Evolutionary conservation across 2,113 vertebrate genomes (phyloP).

Genomic region (Neotoma lepida): DNA sequence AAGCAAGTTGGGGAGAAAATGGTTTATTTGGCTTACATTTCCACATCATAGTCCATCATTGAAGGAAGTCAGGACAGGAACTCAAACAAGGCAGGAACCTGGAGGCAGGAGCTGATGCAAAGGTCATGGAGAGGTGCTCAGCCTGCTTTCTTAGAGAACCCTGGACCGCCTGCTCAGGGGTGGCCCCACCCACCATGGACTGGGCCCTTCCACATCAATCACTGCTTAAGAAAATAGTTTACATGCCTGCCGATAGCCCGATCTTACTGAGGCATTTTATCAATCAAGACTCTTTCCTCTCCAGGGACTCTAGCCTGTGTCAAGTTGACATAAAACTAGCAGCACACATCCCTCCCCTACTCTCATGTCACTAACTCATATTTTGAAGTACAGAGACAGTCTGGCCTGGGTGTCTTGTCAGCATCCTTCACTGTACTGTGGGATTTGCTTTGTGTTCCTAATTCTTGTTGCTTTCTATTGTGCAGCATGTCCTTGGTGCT

Average conservation of each 20-base stretch:
- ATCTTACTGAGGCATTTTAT: not conserved
- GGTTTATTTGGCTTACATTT: not conserved
- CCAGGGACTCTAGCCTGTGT: not conserved
- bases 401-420: not conserved
- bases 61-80: not conserved
- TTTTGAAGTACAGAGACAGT: not conserved
- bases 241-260: not conserved
- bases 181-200: not conserved
- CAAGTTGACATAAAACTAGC: not conserved
- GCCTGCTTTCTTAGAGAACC: not conserved
- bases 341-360: accelerated
- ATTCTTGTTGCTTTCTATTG: not conserved
- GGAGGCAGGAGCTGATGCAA: not conserved
- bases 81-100: not conserved
- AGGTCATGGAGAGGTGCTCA: not conserved
- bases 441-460: not conserved
- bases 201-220: not conserved
- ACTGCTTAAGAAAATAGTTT: no score
- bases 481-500: not conserved
- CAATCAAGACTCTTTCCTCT: not conserved
- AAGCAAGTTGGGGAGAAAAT: not conserved
- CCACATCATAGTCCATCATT: not conserved
- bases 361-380: not conserved
- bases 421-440: not conserved
- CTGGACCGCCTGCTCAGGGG: not conserved